Evolutionary conservation across 2,888 invertebrate species (phyloP), one percentile per base, ranked within the genome.

Genomic region (Drosophila atroscutellata): DNA sequence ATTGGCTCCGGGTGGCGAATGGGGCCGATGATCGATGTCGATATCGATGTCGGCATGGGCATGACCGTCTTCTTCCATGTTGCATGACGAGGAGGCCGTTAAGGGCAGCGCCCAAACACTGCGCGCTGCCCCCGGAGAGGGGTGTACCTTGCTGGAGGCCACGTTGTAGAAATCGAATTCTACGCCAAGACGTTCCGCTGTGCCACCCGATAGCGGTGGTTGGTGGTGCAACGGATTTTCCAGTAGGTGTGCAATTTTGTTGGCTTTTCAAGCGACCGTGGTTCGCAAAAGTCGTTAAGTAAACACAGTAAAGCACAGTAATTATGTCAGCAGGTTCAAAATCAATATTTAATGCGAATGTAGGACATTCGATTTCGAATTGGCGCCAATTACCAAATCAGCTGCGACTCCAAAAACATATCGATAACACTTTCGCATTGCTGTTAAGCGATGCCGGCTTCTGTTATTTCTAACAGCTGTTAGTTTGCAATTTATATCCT

Each of bases 51-150:
- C 88, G 81, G 93, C 91, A 55, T 93, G 93, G 36, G 94, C 93
- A 82, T 94, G 94, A 75, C 94, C 91, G 70, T 95, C 96, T 81
- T 95, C 94, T 81, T 96, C 96, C 96, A 96, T 96, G 89, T 95
- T 95, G 94, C 96, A 96, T 81, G 96, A 96, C 92, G 95, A 96
- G 81, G 96, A 95, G 93, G 95, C 95, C 94, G 95, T 96, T 94
- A 95, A 94, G 94, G 96, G 96, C 94, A 97, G 94, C 93, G 97
- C 97, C 97, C 97, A 97, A 92, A 97, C 97, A 93, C 96, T 97
- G 93, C 96, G 96, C 94, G 97, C 97, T 93, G 96, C 96, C 95
- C 97, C 97, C 94, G 97, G 97, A 93, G 97, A 97, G 77, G 97
- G 96, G 93, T 96, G 96, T 94, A 96, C 96, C 94, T 95, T 91